phyloP scores from a whole-genome alignment of 1,140 invertebrate species.

The Meloidogyne hapla region DNA sequence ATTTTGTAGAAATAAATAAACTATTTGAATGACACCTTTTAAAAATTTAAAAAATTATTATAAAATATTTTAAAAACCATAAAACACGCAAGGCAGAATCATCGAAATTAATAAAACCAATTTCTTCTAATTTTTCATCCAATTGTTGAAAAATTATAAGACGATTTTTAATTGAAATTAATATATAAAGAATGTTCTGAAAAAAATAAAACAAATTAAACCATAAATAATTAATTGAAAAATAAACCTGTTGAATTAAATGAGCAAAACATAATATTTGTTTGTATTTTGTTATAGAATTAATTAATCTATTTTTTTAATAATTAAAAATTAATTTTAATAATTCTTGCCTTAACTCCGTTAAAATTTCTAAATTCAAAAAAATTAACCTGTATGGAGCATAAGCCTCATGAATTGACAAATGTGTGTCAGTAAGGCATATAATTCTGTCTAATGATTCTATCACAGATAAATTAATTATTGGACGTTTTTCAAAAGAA shows the following conservation, averaged over 20 bases:
- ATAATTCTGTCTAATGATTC: constrained; percentile 43
- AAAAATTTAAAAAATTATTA: not conserved
- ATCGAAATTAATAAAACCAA: not conserved
- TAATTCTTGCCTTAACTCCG: too few relatives aligned
- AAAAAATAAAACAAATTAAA: not conserved
- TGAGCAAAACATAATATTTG: not conserved
- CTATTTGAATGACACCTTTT: not conserved
- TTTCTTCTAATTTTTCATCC: not conserved
- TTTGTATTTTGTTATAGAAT: not conserved
- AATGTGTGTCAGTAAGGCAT: constrained; percentile 38
- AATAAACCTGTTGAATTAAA: constrained; percentile 1
- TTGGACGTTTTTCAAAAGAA: constrained; percentile 42
- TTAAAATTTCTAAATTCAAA: not conserved
- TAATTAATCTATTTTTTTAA: not conserved
- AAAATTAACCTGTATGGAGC: constrained; percentile 38
- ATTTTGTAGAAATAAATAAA: constrained; percentile 4
- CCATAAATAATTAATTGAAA: not conserved
- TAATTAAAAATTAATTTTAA: too few relatives aligned
- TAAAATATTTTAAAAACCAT: not conserved
- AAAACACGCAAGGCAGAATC: not conserved
- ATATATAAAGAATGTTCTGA: not conserved
- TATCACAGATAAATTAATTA: constrained; percentile 42
- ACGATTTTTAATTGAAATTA: constrained; percentile 4
- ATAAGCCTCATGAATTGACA: constrained; percentile 36
- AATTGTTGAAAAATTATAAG: not conserved